Percentiles rank a stretch among this genome's conserved stretches.
Conservation (phyloP, 2,797 vertebrate genomes). For the Furcifer pardalis region DNA sequence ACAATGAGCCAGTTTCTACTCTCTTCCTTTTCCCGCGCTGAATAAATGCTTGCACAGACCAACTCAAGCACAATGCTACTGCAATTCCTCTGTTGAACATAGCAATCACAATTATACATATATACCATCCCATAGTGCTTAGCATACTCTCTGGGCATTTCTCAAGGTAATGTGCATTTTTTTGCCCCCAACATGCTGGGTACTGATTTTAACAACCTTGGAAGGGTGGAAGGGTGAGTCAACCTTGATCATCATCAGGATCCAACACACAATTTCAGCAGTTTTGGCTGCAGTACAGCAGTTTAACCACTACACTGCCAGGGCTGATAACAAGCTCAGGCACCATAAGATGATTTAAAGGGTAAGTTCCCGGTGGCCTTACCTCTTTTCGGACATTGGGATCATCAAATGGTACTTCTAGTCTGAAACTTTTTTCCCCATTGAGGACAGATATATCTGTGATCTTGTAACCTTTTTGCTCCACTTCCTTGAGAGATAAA, state of each 20-base stretch:
- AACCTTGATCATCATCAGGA: too few relatives aligned
- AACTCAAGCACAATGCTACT: background rate
- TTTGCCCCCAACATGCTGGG: too few relatives aligned
- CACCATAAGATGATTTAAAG: background rate
- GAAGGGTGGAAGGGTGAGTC: too few relatives aligned
- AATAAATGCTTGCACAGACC: background rate
- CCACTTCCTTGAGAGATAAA: constrained; percentile 45
- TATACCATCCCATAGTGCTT: too few relatives aligned
- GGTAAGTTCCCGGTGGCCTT: background rate
- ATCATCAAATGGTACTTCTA: constrained; percentile 77
- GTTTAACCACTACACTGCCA: too few relatives aligned
- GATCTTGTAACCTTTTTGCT: constrained; percentile 51
- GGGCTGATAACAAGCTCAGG: background rate
- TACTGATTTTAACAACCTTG: too few relatives aligned
- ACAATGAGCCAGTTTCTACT: background rate
- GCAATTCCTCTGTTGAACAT: background rate
- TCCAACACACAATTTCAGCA: too few relatives aligned
- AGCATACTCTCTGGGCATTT: too few relatives aligned
- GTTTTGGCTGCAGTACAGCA: too few relatives aligned
- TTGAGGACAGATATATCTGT: constrained; percentile 63
- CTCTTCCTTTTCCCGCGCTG: background rate
- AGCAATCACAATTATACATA: too few relatives aligned
- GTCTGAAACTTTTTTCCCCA: constrained; percentile 70
- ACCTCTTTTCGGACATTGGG: constrained; percentile 62
- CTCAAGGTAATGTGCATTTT: too few relatives aligned